Base-by-base conservation (phyloP, 64 coral and sea anemone genomes). In the Porites lutea region DNA sequence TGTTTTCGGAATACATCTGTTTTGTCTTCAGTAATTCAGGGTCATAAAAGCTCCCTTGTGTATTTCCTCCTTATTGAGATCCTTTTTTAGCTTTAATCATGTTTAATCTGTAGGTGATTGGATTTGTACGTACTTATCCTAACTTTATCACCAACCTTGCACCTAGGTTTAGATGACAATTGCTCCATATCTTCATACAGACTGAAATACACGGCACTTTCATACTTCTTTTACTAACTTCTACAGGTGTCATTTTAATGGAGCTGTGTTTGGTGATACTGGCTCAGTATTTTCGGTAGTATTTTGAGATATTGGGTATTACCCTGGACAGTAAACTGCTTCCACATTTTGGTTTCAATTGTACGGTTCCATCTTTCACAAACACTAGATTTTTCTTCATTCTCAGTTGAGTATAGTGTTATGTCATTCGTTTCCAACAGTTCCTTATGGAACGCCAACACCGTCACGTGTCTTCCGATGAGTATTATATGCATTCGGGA, bases 291-390 rank as follows among this genome's bases (percentile, higher is more conserved):
- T 22, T 75, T 2, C 14, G 70, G 70, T 8, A 92, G 64, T 4
- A 76, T 78, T n/a, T 92, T 70, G 59, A 92, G 2, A 92, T 92
- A 86, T 4, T 43, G 6, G 49, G 69, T 76, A 49, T 64, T 67
- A 86, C 46, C 47, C 4, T 76, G 13, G 54, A 59, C 52, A 5
- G 80, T 77, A 50, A 86, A 92, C 21, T 75, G 60, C 11, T 87
- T 86, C 68, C 71, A 92, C 53, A 92, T 75, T 68, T 64, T 86
- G 14, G 22, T 67, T 52, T 92, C 86, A 2, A 92, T 86, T n/a
- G 90, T 92, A 60, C 82, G 2, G 52, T 92, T 92, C 80, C 68
- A 92, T 66, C 82, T 48, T 49, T 92, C 90, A 78, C 61, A 13
- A 4, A 92, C 73, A n/a, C 21, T 52, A 12, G 90, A 86, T 74